Conservation (phyloP, 2,797 vertebrate species). For the Takifugu ocellatus region DNA sequence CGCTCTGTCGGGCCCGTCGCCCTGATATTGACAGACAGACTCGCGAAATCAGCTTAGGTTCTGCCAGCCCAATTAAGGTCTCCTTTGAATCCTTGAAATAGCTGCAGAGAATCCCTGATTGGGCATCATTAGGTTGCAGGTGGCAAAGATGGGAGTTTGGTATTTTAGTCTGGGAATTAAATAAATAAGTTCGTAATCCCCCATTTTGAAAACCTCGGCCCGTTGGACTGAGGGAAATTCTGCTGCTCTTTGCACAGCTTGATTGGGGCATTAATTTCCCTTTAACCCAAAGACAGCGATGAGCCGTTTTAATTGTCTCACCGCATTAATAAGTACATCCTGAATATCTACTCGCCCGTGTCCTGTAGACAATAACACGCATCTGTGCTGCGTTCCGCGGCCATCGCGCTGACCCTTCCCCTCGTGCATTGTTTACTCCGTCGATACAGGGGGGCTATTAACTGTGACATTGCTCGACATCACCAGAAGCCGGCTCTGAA, state of each 20-base stretch:
- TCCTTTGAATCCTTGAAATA: constrained; percentile 52
- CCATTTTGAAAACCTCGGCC: constrained; percentile 35
- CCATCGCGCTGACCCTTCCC: background rate
- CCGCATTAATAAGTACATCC: constrained; percentile 28
- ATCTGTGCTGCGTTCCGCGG: background rate
- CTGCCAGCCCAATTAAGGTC: constrained; percentile 52
- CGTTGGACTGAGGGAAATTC: constrained; percentile 36
- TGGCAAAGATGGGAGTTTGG: constrained; percentile 50
- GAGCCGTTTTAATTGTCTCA: constrained; percentile 39
- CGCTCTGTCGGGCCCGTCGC: too few species aligned
- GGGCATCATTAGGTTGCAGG: constrained; percentile 55
- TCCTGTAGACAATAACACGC: constrained; percentile 13
- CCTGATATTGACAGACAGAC: constrained; percentile 8
- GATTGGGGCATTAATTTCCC: constrained; percentile 41
- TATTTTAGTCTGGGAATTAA: constrained; percentile 38
- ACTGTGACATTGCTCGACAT: constrained; percentile 2
- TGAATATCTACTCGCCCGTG: constrained; percentile 14
- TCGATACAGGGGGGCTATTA: constrained; percentile 7
- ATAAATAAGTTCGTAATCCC: constrained; percentile 18
- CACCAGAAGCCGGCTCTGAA: constrained; percentile 26
- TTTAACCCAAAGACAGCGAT: constrained; percentile 32
- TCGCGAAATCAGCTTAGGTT: constrained; percentile 37
- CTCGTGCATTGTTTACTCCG: background rate
- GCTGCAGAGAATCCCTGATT: constrained; percentile 58
- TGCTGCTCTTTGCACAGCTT: constrained; percentile 34